phyloP scores from a whole-genome alignment of 2,888 invertebrate genomes.

The Capitulum mitella region DNA sequence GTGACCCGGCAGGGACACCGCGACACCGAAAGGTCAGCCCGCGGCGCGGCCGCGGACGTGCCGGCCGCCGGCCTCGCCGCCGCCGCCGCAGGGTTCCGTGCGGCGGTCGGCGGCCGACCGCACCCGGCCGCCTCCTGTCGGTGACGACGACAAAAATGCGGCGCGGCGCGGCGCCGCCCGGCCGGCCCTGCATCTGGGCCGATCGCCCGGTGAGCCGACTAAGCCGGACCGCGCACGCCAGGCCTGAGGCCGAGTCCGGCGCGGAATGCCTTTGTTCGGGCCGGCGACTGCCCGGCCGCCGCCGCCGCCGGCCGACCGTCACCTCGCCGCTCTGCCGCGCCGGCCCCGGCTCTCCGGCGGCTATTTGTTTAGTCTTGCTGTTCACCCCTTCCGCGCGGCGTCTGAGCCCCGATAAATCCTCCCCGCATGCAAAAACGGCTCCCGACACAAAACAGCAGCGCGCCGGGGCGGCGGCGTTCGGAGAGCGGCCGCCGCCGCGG shows the following conservation, averaged over 20 bases:
- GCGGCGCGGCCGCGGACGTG: not conserved
- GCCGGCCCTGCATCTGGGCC: too few relatives aligned
- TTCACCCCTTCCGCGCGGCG: not conserved
- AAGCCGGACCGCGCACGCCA: not conserved
- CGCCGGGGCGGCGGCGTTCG: not conserved
- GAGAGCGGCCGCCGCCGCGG: not conserved
- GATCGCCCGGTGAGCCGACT: not conserved
- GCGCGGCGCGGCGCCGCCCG: not conserved
- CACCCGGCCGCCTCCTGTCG: not conserved
- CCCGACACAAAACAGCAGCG: not conserved
- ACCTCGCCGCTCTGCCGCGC: not conserved
- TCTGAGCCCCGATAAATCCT: not conserved
- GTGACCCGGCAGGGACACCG: not conserved
- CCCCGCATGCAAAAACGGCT: slow-evolving; percentile 1
- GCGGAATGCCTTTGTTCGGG: slow-evolving; percentile 17
- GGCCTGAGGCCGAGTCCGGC: not conserved
- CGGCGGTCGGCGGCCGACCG: not conserved
- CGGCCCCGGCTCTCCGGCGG: not conserved
- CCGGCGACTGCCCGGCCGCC: not conserved
- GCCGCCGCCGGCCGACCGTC: not conserved
- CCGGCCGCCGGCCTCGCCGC: not conserved
- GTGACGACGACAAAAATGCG: not conserved
- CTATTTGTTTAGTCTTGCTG: slow-evolving; percentile 22
- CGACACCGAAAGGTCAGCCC: not conserved
- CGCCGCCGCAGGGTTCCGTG: not conserved